Conservation (phyloP, 2,888 invertebrate genomes). For the Notocelia uddmanniana region DNA sequence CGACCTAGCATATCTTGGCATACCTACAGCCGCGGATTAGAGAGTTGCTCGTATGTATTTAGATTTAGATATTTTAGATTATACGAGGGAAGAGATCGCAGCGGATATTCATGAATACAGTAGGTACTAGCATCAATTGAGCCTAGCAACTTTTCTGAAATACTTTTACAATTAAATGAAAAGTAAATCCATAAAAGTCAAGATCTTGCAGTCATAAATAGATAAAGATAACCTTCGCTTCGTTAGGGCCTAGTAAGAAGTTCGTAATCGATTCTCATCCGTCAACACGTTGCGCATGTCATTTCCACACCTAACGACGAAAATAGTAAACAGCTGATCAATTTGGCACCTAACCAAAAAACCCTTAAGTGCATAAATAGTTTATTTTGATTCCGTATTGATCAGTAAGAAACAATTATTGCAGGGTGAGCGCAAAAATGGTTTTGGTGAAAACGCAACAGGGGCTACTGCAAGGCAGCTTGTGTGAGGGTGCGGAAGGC, state of each 20-base stretch:
- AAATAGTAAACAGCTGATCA: conserved; percentile 46
- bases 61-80: too few relatives aligned
- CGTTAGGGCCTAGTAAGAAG: conserved; percentile 8
- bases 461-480: conserved; percentile 69
- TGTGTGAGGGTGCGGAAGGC: conserved; percentile 60
- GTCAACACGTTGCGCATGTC: conserved; percentile 40
- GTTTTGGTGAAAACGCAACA: conserved; percentile 65
- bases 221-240: too few relatives aligned
- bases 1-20: too few relatives aligned
- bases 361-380: conserved; percentile 20
- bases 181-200: not conserved
- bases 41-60: too few relatives aligned
- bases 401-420: conserved; percentile 40
- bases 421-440: conserved; percentile 60
- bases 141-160: not conserved
- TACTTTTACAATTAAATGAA: too few relatives aligned
- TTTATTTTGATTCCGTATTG: conserved; percentile 26
- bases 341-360: conserved; percentile 43
- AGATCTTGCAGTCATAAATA: not conserved
- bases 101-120: not conserved
- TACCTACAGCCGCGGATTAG: too few relatives aligned
- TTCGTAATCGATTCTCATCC: conserved; percentile 30
- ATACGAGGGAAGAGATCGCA: too few relatives aligned
- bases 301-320: conserved; percentile 21
- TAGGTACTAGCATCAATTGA: not conserved